A percentile compares a stretch with the other conserved stretches of the same genome.
phyloP scores from a whole-genome alignment of 1,140 invertebrate species.

The Pogonognathellus flavescens region DNA sequence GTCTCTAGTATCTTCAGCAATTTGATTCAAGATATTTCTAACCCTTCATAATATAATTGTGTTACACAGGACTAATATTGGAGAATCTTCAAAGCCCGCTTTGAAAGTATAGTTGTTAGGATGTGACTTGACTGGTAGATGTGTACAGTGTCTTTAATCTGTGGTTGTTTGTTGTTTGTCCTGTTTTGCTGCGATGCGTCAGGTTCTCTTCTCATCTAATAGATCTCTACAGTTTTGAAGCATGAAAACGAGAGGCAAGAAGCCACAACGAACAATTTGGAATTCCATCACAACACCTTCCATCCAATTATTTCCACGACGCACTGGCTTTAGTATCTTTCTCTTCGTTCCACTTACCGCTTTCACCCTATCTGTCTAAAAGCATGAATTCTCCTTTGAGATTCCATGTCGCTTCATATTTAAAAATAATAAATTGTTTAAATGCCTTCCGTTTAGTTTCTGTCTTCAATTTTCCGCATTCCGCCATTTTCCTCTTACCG shows the following conservation, averaged over 20 bases:
- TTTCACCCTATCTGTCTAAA: neutral
- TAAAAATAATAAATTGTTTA: slow-evolving; percentile 3
- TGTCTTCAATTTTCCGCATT: too few species aligned
- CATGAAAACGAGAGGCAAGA: slow-evolving; percentile 4
- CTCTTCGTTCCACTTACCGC: neutral
- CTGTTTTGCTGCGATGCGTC: neutral
- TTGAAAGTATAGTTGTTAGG: too few species aligned
- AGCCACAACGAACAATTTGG: slow-evolving; percentile 26
- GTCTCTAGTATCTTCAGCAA: too few species aligned
- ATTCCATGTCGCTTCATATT: slow-evolving; percentile 1
- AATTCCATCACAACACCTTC: slow-evolving; percentile 33
- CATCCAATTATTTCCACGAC: slow-evolving; percentile 20
- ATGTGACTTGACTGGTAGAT: too few species aligned
- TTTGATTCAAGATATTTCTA: too few species aligned
- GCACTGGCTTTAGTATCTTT: neutral
- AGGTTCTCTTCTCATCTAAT: neutral
- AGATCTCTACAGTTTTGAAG: neutral
- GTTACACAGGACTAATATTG: too few species aligned
- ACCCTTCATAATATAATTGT: too few species aligned
- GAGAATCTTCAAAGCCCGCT: too few species aligned
- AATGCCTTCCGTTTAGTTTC: neutral
- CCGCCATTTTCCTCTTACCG: too few species aligned
- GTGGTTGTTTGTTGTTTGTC: too few species aligned
- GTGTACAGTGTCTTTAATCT: too few species aligned
- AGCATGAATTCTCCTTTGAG: neutral